Evolutionary conservation across 2,888 invertebrate genomes (phyloP).

Genomic region (Drosophila fungiperda): DNA sequence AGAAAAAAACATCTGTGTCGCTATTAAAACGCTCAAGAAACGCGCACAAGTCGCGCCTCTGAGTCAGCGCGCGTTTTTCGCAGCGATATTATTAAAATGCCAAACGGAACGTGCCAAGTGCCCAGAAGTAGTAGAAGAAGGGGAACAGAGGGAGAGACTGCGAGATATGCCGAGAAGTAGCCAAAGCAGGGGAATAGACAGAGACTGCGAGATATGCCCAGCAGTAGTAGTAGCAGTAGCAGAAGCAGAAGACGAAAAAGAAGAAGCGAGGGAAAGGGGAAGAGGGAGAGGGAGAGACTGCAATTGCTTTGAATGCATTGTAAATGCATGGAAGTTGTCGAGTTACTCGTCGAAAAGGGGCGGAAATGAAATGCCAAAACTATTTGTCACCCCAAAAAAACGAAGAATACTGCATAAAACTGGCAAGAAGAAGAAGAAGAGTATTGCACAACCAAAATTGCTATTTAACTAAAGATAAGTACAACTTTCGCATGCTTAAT

Average conservation of each 20-base stretch:
- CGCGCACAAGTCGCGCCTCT: slow-evolving; percentile 44
- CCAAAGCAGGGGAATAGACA: not conserved
- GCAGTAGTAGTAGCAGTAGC: not conserved
- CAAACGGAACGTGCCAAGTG: slow-evolving; percentile 60
- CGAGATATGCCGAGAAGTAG: slow-evolving; percentile 18
- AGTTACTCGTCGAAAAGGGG: slow-evolving; percentile 1
- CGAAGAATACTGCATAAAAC: slow-evolving; percentile 7
- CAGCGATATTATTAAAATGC: slow-evolving; percentile 51
- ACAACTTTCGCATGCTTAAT: not conserved
- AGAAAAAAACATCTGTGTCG: slow-evolving; percentile 34
- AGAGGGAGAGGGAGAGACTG: not conserved
- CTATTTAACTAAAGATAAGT: not conserved
- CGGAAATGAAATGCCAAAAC: slow-evolving; percentile 39
- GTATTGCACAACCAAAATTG: not conserved
- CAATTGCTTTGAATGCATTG: not conserved
- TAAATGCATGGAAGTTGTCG: slow-evolving; percentile 40
- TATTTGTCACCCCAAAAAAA: slow-evolving; percentile 46
- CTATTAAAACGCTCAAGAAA: slow-evolving; percentile 38
- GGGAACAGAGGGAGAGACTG: not conserved
- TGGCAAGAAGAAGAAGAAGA: slow-evolving; percentile 16
- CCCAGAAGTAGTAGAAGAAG: slow-evolving; percentile 5
- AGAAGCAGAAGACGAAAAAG: not conserved
- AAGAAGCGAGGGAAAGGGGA: not conserved
- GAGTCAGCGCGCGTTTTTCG: slow-evolving; percentile 54
- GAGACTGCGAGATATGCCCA: slow-evolving; percentile 16